Conservation (phyloP, 1,140 invertebrate genomes). For the Helicoverpa armigera region DNA sequence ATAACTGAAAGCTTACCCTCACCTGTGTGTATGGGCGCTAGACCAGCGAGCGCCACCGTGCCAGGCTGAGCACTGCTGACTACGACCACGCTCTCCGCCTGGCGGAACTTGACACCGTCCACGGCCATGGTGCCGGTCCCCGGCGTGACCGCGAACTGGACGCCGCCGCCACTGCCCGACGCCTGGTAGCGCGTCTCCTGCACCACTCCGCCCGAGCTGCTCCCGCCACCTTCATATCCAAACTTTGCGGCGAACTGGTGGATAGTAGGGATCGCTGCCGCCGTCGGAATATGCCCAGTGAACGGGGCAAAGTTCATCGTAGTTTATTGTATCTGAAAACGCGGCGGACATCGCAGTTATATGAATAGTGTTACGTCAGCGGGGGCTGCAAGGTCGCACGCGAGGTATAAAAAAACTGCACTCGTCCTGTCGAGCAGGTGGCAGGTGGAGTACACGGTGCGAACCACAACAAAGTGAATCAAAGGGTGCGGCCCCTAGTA, state of each 20-base stretch:
- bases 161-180: constrained; percentile 55
- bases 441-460: constrained; percentile 53
- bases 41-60: constrained; percentile 72
- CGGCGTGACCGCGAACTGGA: constrained; percentile 74
- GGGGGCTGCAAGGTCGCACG: constrained; percentile 50
- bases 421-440: constrained; percentile 53
- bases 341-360: constrained; percentile 55
- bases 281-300: constrained; percentile 77
- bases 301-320: constrained; percentile 82
- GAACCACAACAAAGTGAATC: constrained; percentile 58
- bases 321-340: constrained; percentile 62
- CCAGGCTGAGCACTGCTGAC: constrained; percentile 79
- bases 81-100: constrained; percentile 82
- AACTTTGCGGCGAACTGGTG: constrained; percentile 83
- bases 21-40: constrained; percentile 79
- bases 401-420: constrained; percentile 48
- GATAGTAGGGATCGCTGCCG: constrained; percentile 73
- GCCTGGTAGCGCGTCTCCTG: constrained; percentile 76
- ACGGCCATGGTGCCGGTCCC: constrained; percentile 70
- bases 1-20: background rate
- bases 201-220: constrained; percentile 65
- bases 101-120: constrained; percentile 84
- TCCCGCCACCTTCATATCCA: constrained; percentile 72
- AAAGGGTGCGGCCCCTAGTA: constrained; percentile 71
- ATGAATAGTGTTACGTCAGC: constrained; percentile 53